A percentile compares a stretch with the other conserved stretches of the same genome.
phyloP scores from a whole-genome alignment of 2,113 vertebrate genomes.

The Rhineura floridana region DNA sequence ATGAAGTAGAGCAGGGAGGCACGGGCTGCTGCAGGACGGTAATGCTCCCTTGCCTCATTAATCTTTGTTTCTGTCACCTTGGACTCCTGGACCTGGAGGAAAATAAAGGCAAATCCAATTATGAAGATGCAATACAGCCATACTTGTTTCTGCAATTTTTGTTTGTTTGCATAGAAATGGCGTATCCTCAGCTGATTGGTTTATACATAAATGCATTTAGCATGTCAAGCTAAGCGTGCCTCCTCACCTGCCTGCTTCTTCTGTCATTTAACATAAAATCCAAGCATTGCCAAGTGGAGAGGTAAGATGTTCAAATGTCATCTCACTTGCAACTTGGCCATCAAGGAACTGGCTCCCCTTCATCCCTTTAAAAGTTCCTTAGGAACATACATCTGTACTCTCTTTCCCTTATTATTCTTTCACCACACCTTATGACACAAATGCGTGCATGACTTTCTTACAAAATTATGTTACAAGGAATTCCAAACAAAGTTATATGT shows the following conservation, averaged over 20 bases:
- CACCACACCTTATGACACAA: neutral
- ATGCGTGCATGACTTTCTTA: neutral
- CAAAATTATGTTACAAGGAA: neutral
- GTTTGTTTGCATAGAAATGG: neutral
- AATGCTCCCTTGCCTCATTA: slow-evolving; percentile 92
- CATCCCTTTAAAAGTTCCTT: neutral
- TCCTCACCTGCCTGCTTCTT: neutral
- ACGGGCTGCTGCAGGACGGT: slow-evolving; percentile 82
- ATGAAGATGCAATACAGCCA: neutral
- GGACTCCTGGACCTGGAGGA: slow-evolving; percentile 90
- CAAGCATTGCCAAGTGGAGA: neutral
- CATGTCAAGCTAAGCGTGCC: neutral
- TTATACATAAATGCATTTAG: neutral
- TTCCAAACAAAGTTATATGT: neutral
- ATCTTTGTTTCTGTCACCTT: slow-evolving; percentile 89
- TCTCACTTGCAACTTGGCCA: neutral
- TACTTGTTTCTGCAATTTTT: neutral
- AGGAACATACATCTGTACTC: neutral
- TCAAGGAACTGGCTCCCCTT: neutral
- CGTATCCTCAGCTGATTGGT: neutral
- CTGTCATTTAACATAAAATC: neutral
- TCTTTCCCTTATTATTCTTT: neutral
- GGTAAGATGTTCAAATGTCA: neutral
- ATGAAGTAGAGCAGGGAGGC: slow-evolving; percentile 95
- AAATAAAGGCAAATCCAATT: neutral